Evolutionary conservation across 2,797 vertebrate species (phyloP), one percentile per base, ranked within the genome.

Genomic region (Arremon brunneinucha): DNA sequence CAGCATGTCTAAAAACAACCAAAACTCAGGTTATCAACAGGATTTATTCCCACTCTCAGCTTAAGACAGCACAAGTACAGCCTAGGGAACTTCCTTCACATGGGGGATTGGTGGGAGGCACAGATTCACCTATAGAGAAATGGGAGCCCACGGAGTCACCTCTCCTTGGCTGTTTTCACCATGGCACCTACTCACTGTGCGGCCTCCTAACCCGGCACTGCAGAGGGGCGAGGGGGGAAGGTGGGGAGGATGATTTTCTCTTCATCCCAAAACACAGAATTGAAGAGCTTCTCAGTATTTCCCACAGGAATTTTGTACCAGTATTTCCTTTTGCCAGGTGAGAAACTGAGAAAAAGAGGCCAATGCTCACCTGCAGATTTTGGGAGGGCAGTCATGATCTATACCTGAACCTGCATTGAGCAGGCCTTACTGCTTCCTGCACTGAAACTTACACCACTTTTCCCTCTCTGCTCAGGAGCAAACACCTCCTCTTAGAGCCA

Each of bases 61-160:
- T 23, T 34, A 55, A 44, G 10, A 67, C 41, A 56, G 6, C 18
- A 43, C 30, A 64, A 39, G n/a, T 49, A 50, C 59, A 65, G 15
- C 11, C 34, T 41, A 47, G 24, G 10, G 24, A 90, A 53, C 37
- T 12, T 75, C 39, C 22, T 68, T 27, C 1, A 10, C 0, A 0
- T 7, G 9, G 14, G 26, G 7, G 3, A 28, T 16, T 3, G 0
- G 4, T 2, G 2, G n/a, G 14, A 78, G 30, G 30, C 3, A 7
- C 14, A 70, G 41, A 35, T 27, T 6, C 22, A 50, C 5, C 20
- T 7, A 9, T 1, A 44, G 10, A 56, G 35, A 79, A 89, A 47
- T 0, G 3, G 26, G 30, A 85, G 34, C 32, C 5, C 2, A 14
- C 76, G 13, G 17, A 80, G 11, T 70, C 22, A 8, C 9, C 14